A percentile compares a stretch with the other conserved stretches of the same genome.
phyloP scores from a whole-genome alignment of 2,888 invertebrate species.

The Schizaphis graminum region DNA sequence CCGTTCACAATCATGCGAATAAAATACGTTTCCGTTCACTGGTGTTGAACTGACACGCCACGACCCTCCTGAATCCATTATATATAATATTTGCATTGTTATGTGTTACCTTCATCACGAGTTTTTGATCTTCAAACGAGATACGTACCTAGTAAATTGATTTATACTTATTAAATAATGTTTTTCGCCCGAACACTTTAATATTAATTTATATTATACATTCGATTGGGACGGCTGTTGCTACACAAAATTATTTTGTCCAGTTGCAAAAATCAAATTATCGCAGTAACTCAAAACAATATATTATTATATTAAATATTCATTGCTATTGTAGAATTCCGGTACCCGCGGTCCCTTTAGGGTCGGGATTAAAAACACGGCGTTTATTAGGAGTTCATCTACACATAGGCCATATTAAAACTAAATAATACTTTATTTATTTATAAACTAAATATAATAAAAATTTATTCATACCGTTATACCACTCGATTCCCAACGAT shows the following conservation, averaged over 20 bases:
- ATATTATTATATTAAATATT: neutral
- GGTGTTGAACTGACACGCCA: conserved; percentile 1
- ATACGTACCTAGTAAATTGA: neutral
- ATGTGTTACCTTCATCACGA: neutral
- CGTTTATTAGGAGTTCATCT: neutral
- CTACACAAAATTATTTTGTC: neutral
- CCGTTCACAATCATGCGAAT: conserved; percentile 2
- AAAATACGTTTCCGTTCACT: neutral
- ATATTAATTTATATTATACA: neutral
- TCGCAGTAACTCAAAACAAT: neutral
- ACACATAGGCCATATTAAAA: neutral
- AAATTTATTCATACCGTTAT: neutral
- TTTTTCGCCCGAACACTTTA: neutral
- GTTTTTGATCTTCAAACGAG: neutral
- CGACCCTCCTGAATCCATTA: neutral
- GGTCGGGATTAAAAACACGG: neutral
- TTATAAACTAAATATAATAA: too few relatives aligned
- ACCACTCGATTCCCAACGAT: neutral
- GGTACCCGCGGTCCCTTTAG: neutral
- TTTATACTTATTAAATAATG: neutral
- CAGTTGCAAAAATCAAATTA: neutral
- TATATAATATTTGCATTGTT: neutral
- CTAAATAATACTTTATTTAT: neutral
- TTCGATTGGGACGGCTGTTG: too few relatives aligned
- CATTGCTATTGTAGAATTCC: neutral